Evolutionary conservation across 2,797 vertebrate genomes (phyloP), one percentile per base, ranked within the genome.

Genomic region (Synanceia verrucosa): DNA sequence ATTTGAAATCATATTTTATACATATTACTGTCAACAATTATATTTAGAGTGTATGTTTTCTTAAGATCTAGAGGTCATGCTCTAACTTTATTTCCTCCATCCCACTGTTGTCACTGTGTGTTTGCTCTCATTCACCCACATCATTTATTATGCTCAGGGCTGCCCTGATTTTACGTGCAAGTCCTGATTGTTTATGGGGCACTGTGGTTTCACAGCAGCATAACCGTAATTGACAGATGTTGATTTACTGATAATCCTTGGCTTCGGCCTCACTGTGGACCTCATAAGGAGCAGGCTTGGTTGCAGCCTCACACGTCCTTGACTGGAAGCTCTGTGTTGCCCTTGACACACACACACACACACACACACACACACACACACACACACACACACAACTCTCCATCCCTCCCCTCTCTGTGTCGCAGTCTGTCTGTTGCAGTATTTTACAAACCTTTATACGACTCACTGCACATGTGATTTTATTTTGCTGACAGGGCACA

Each of bases 271-370:
- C 59, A 51, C 74, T 77, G 64, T 82, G 73, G 62, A 81, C 71
- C 79, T 70, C 60, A 29, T 55, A 24, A 62, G 74, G 65, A 78
- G 65, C 36, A 26, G 50, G 69, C 57, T 53, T 81, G 84, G 84
- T 64, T 74, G 73, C 74, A 75, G 73, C 78, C 73, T 60, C 56
- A n/a, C n/a, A 33, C 23, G 91, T 87, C 93, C 92, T 94, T 93
- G 90, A 93, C 52, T 85, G 70, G 74, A 64, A 78, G 74, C 77
- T 55, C 57, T 72, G 9, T n/a, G 24, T 31, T 85, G 92, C 87
- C 93, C 92, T 94, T 94, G 90, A 93, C 79, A 74, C 62, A 56
- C 28, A 76, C 61, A n/a, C n/a, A 93, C 79, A 74, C 62, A 56
- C 28, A 76, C 61, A 93, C 79, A 74, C 62, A 56, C 28, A 76